A percentile compares a stretch with the other conserved stretches of the same genome.
Evolutionary conservation across 2,113 vertebrate species (phyloP).

Genomic region (Nyctereutes procyonoides): DNA sequence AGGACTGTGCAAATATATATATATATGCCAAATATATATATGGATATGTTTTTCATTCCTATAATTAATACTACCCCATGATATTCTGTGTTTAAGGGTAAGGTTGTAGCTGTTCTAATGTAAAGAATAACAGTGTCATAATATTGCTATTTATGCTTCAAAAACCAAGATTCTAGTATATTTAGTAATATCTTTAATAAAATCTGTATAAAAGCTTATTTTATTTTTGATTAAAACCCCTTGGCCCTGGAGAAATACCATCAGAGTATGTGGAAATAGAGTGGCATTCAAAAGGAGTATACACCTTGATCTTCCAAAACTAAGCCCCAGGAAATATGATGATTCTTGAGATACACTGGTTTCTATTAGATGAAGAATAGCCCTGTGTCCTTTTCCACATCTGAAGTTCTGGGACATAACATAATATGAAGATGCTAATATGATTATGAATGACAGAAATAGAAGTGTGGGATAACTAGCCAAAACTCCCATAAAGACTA

Average conservation of each 20-base stretch:
- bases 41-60: not conserved
- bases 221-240: not conserved
- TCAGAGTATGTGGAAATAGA: fast-evolving
- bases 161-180: not conserved
- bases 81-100: not conserved
- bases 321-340: not conserved
- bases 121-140: not conserved
- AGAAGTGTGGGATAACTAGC: not conserved
- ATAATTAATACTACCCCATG: not conserved
- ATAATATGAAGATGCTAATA: not conserved
- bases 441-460: not conserved
- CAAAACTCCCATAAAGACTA: not conserved
- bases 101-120: not conserved
- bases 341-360: not conserved
- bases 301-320: not conserved
- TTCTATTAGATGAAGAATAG: not conserved
- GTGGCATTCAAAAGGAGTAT: fast-evolving
- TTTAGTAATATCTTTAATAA: not conserved
- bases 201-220: not conserved
- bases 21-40: not conserved
- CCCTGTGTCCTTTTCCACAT: not conserved
- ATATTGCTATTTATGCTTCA: not conserved
- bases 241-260: not conserved
- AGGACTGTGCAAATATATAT: not conserved
- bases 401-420: not conserved